A percentile compares a stretch with the other conserved stretches of the same genome.
phyloP scores from a whole-genome alignment of 1,140 invertebrate genomes.

The Lordiphosa clarofinis region DNA sequence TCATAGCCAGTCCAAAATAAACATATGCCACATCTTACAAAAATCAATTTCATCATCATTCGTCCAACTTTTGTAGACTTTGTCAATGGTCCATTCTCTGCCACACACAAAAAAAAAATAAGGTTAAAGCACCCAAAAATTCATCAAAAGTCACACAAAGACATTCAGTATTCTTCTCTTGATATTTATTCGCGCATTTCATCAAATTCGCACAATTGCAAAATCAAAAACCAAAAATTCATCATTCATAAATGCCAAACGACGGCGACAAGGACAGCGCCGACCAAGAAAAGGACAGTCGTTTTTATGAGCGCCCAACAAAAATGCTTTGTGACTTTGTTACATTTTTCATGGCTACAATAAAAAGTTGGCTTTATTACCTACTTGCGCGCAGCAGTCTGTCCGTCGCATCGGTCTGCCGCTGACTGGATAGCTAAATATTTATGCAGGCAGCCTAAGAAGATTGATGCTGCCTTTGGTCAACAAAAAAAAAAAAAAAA shows the following conservation, averaged over 20 bases:
- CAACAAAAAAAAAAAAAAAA: slow-evolving; percentile 14
- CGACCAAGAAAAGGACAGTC: slow-evolving; percentile 32
- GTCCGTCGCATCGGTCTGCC: slow-evolving; percentile 1
- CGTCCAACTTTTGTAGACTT: slow-evolving; percentile 9
- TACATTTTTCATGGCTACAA: slow-evolving; percentile 72
- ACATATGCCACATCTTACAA: slow-evolving; percentile 3
- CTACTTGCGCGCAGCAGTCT: slow-evolving; percentile 62
- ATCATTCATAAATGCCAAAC: slow-evolving; percentile 69
- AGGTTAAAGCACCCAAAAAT: slow-evolving; percentile 49
- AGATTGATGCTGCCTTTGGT: slow-evolving; percentile 64
- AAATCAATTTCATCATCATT: slow-evolving; percentile 1
- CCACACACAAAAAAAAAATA: slow-evolving; percentile 26
- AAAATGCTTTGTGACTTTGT: slow-evolving; percentile 75
- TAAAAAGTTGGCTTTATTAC: slow-evolving; percentile 72
- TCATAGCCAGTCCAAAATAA: slow-evolving; percentile 15
- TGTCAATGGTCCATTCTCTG: slow-evolving; percentile 12
- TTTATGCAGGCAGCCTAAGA: slow-evolving; percentile 61
- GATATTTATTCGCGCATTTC: slow-evolving; percentile 46
- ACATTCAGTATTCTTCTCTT: slow-evolving; percentile 23
- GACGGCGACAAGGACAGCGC: slow-evolving; percentile 25
- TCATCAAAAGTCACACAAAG: slow-evolving; percentile 19
- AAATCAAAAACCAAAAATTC: slow-evolving; percentile 63
- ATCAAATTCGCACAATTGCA: slow-evolving; percentile 57
- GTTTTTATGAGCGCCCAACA: slow-evolving; percentile 60
- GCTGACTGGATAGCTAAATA: slow-evolving; percentile 55